phyloP scores from a whole-genome alignment of 2,797 vertebrate genomes.

The Crypturellus tataupa region DNA sequence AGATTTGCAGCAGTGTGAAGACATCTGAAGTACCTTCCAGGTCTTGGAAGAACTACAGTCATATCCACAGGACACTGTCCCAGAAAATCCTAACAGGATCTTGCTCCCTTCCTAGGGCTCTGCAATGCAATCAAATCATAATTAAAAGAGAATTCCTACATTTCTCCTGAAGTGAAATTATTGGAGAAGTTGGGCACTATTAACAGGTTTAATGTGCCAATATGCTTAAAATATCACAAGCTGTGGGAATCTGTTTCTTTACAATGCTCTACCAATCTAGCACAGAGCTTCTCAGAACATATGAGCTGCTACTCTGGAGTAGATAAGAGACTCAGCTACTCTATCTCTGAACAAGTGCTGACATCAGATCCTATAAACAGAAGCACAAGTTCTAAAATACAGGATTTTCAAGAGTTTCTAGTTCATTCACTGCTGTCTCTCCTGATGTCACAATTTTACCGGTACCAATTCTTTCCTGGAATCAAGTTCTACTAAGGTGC shows the following conservation, averaged over 20 bases:
- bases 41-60: background rate
- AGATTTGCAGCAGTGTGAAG: background rate
- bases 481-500: background rate
- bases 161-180: background rate
- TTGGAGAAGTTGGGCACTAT: background rate
- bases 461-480: background rate
- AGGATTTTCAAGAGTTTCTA: background rate
- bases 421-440: background rate
- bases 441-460: background rate
- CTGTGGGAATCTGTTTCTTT: background rate
- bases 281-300: background rate
- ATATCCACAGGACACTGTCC: background rate
- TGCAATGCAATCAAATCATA: rapidly evolving
- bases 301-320: background rate
- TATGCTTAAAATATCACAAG: background rate
- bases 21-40: background rate
- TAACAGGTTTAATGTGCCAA: background rate
- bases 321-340: background rate
- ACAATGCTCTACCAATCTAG: background rate
- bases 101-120: background rate
- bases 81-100: background rate
- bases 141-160: background rate
- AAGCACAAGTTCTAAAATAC: background rate
- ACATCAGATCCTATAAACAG: background rate
- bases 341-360: background rate